Conservation (phyloP, 2,888 invertebrate species). For the Lordiphosa fenestrarum region DNA sequence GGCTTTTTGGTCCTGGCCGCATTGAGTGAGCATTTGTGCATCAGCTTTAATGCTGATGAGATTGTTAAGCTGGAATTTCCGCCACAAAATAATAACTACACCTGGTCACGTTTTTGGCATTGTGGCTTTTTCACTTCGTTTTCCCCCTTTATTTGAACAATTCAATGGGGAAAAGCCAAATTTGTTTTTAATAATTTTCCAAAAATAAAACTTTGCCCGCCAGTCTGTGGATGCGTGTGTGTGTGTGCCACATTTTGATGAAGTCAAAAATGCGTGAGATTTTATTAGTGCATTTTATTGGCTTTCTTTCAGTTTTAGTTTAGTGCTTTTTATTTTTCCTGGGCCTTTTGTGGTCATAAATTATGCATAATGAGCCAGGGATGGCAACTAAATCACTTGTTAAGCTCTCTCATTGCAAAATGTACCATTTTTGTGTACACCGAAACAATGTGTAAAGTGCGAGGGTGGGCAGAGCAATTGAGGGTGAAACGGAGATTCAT, state of each 20-base stretch:
- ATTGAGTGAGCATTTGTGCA: slow-evolving; percentile 19
- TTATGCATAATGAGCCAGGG: slow-evolving; percentile 43
- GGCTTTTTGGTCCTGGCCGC: slow-evolving; percentile 39
- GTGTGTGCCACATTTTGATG: slow-evolving; percentile 53
- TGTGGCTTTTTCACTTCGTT: slow-evolving; percentile 52
- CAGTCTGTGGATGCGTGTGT: slow-evolving; percentile 11
- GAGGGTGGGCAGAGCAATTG: not conserved
- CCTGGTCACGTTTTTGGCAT: slow-evolving; percentile 58
- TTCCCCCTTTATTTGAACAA: slow-evolving; percentile 9
- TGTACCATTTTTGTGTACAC: slow-evolving; percentile 11
- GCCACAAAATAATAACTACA: slow-evolving; percentile 24
- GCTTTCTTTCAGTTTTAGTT: slow-evolving; percentile 19
- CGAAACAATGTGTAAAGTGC: too few relatives aligned
- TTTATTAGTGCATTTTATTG: slow-evolving; percentile 66
- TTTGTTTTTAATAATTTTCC: slow-evolving; percentile 3
- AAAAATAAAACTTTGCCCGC: too few relatives aligned
- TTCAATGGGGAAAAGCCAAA: slow-evolving; percentile 4
- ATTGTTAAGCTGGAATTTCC: slow-evolving; percentile 1
- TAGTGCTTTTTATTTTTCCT: slow-evolving; percentile 9
- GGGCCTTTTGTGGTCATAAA: slow-evolving; percentile 49
- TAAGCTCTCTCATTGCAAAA: slow-evolving; percentile 28
- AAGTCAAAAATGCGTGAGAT: slow-evolving; percentile 59
- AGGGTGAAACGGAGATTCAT: too few relatives aligned
- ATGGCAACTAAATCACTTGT: slow-evolving; percentile 39
- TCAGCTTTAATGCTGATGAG: slow-evolving; percentile 39